Evolutionary conservation across 2,888 invertebrate genomes (phyloP), one percentile per base, ranked within the genome.

Genomic region (Cephonodes hylas): DNA sequence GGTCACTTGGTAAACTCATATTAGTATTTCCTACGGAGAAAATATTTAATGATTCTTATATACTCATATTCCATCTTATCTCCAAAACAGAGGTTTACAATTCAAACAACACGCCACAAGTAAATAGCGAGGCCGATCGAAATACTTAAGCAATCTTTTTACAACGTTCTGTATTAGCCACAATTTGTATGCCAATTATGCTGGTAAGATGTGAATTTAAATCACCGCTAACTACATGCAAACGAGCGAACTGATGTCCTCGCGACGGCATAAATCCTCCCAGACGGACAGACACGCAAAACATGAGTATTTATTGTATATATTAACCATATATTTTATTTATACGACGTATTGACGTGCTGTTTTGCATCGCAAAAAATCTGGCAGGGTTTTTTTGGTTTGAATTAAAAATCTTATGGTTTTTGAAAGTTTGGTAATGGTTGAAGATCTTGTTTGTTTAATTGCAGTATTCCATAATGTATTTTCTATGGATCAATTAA

Each of bases 291-390:
- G 69, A 64, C 68, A 68, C 59, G 64, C 80, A 76, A 73, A 74
- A 75, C 76, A 76, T 74, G 72, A 74, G 68, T 72, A 80, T 77
- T 76, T 81, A 81, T 78, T 78, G 83, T 77, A 83, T 84, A 83
- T 79, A 80, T 84, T 83, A 82, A 75, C 81, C 64, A 83, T 84
- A 84, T 82, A 84, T 80, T 74, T 82, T 72, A 78, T 82, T 77
- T 81, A 79, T 77, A 48, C 25, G 48, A 48, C 15, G 48, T 48
- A 48, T 48, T 27, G 48, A 27, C 27, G 27, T 48, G 25, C n/a
- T 48, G 48, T 25, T 48, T 48, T 48, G 48, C 25, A 27, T 27
- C 48, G 27, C 48, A 48, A 48, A 48, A 25, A 44, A 27, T 7
- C 8, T 15, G 48, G 13, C 38, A 5, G 3, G 0, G 3, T 38